phyloP scores from a whole-genome alignment of 2,888 invertebrate species.

The Frankliniella intonsa region DNA sequence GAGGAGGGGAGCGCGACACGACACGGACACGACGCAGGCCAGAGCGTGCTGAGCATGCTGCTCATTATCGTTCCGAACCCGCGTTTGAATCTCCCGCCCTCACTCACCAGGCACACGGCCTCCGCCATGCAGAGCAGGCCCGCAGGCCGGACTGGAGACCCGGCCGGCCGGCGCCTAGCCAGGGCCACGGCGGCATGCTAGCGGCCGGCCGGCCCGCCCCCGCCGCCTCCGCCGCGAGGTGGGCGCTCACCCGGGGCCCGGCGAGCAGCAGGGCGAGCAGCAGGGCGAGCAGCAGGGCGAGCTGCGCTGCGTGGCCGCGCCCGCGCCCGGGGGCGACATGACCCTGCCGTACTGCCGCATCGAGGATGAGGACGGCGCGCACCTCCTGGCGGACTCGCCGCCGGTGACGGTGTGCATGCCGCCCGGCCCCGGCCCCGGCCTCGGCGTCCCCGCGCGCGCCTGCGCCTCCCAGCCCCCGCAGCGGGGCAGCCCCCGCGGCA shows the following conservation, averaged over 20 bases:
- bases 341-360: slow-evolving; percentile 7
- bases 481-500: background rate
- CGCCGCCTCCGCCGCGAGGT: background rate
- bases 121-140: no score
- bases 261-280: no score
- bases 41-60: no score
- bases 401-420: background rate
- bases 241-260: background rate
- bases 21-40: no score
- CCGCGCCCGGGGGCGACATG: background rate
- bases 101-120: no score
- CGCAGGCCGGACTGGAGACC: background rate
- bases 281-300: no score
- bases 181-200: background rate
- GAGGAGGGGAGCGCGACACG: no score
- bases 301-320: no score
- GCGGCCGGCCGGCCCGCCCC: background rate
- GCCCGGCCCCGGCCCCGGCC: background rate
- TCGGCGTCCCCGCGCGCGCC: background rate
- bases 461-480: background rate
- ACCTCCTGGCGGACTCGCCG: background rate
- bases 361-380: background rate
- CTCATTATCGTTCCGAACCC: no score
- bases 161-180: background rate
- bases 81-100: background rate